Base-by-base conservation (phyloP, 2,888 invertebrate genomes). In the Eilema griseolum region DNA sequence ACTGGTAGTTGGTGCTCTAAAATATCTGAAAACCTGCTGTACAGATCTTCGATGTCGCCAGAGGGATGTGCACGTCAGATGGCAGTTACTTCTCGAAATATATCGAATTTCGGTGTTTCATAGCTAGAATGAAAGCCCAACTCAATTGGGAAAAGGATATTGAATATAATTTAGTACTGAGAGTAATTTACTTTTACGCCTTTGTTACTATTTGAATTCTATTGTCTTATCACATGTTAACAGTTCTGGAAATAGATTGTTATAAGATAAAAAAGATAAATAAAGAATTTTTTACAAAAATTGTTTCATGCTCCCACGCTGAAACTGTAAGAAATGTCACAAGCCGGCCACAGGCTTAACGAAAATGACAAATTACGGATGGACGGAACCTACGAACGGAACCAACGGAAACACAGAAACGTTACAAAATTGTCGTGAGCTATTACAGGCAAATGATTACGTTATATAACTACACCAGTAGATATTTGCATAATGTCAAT, bases 141-240 rank as follows among this genome's bases (percentile, higher is more conserved):
- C 16, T 41, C 20, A 46, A 10, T 52, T n/a, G n/a, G n/a, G 8
- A 20, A 52, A 52, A 7, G n/a, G n/a, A 20, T 20, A 10, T n/a
- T n/a, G n/a, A n/a, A 52, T 52, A 52, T 1, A 52, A n/a, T 3
- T n/a, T 52, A 52, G 52, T 52, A n/a, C 52, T n/a, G 20, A 24
- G 14, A n/a, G 23, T 8, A 59, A 69, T 59, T 56, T 12, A 69
- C 31, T 68, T 62, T 56, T 56, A 56, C 61, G 33, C 31, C 24
- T 59, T 52, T 23, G 46, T 67, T 41, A n/a, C 57, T 57, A 12
- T 68, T 68, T 33, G n/a, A 57, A n/a, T 62, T 56, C 20, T 68
- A 62, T 57, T 57, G 63, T 63, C 31, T 69, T 59, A 59, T 59
- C 41, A 59, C 1, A 59, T 59, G 33, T 68, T 67, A 61, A 57